Evolutionary conservation across 64 coral and sea anemone genomes (phyloP), one percentile per base, ranked within the genome.

Genomic region (Porites lutea): DNA sequence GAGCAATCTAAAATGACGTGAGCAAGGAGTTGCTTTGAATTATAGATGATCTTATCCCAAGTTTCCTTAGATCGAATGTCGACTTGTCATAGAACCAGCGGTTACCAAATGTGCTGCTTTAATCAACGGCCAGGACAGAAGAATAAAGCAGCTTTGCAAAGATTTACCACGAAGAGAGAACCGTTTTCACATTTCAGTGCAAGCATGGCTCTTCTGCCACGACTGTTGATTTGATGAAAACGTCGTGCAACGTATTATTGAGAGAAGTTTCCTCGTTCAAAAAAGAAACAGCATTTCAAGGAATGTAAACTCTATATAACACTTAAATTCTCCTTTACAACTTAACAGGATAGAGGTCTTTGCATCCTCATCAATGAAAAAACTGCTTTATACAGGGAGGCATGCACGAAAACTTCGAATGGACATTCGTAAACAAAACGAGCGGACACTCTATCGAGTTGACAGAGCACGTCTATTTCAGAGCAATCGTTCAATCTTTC

Each of bases 11-110:
- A 77, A 88, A 97, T 97, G 95, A 97, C 95, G 95, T 97, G 92
- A 97, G 92, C 95, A 90, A 72, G 74, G 73, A 89, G 73, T 87
- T 90, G 60, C 89, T 97, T 97, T 97, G 88, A 97, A 97, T 97
- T 93, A 97, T 97, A 97, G 73, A 97, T 97, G 95, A 97, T 70
- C 69, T 84, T 79, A 91, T 80, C 51, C 88, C 18, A 91, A 79
- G 47, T 77, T 66, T 59, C 47, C 82, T 48, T 74, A 75, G 87
- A 57, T 94, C 85, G 69, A 82, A 94, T 77, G 67, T 89, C 83
- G 80, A 83, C 88, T 65, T 82, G 88, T 82, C 92, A 94, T 83
- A 89, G 84, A 78, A 94, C 80, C 88, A 73, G 87, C 77, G 88
- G 69, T 94, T 84, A 74, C 69, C 61, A 74, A 83, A 75, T 89